Conservation (phyloP, 2,797 vertebrate genomes). For the Todus mexicanus region DNA sequence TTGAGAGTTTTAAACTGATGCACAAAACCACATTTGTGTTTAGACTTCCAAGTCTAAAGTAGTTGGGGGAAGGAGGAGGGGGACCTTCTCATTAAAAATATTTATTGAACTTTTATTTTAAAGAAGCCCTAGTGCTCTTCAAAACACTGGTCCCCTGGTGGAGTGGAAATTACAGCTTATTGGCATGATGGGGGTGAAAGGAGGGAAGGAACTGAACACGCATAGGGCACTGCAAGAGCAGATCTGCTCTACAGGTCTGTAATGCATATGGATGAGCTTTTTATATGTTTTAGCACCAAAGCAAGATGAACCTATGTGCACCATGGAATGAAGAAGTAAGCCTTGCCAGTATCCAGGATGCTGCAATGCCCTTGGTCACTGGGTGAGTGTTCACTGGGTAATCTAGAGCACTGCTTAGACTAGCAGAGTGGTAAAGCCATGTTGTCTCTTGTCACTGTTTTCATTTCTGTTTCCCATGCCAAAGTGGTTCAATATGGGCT, state of each 20-base stretch:
- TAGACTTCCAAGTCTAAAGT: background rate
- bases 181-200: background rate
- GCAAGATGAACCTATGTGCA: background rate
- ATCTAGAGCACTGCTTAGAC: background rate
- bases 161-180: background rate
- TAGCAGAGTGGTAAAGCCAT: background rate
- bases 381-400: background rate
- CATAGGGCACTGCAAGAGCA: background rate
- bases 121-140: background rate
- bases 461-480: background rate
- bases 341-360: background rate
- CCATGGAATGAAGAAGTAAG: background rate
- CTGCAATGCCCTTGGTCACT: background rate
- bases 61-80: background rate
- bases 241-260: background rate
- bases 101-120: background rate
- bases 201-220: background rate
- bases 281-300: background rate
- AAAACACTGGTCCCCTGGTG: background rate
- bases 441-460: background rate
- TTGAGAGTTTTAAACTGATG: background rate
- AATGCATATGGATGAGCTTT: background rate
- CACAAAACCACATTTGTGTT: background rate
- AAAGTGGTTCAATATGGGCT: background rate
- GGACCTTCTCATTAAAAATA: background rate